phyloP scores from a whole-genome alignment of 1,140 invertebrate genomes.

The Conopomorpha cramerella region DNA sequence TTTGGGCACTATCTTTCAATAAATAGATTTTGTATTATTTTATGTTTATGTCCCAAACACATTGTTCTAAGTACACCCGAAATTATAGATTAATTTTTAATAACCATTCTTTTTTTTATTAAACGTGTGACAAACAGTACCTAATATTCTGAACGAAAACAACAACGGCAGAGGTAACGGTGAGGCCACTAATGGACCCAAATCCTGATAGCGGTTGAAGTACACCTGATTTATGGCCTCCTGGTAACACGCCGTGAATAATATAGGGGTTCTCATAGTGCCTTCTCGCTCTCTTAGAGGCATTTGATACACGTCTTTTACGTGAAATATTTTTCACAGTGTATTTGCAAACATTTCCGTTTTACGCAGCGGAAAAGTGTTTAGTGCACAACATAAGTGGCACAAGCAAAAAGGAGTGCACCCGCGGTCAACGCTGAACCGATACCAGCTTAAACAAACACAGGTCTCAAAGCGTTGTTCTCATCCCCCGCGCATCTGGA shows the following conservation, averaged over 20 bases:
- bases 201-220: conserved; percentile 25
- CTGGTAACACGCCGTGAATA: conserved; percentile 38
- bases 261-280: conserved; percentile 33
- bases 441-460: conserved; percentile 16
- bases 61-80: not conserved
- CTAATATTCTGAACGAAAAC: not conserved
- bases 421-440: not conserved
- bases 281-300: too few relatives aligned
- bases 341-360: not conserved
- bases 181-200: conserved; percentile 26
- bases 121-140: not conserved
- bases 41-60: not conserved
- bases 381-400: too few relatives aligned
- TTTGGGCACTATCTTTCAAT: conserved; percentile 27
- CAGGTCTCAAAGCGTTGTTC: conserved; percentile 20
- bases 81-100: not conserved
- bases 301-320: not conserved
- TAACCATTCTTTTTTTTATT: not conserved
- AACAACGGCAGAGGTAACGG: not conserved
- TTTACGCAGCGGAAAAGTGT: too few relatives aligned
- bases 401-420: not conserved
- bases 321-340: not conserved
- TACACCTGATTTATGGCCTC: conserved; percentile 32
- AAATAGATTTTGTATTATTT: conserved; percentile 8
- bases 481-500: conserved; percentile 22